Evolutionary conservation across 2,797 vertebrate genomes (phyloP).

Genomic region (Spinibarbus caldwelli): DNA sequence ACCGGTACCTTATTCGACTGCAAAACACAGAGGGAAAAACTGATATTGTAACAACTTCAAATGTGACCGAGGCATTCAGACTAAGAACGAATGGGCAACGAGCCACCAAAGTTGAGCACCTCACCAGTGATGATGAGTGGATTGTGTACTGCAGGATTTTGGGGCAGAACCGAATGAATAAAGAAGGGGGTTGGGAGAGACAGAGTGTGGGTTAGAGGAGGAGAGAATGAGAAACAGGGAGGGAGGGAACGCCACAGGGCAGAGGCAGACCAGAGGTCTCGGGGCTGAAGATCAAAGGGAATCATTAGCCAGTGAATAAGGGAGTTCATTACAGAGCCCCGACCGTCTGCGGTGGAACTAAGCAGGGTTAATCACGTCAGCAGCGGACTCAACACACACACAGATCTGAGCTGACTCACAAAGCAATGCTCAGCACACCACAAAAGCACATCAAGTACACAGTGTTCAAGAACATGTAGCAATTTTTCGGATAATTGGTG

Average conservation of each 20-base stretch:
- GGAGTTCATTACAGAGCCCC: constrained; percentile 84
- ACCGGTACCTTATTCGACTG: constrained; percentile 99
- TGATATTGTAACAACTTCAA: constrained; percentile 19
- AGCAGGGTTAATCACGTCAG: constrained; percentile 79
- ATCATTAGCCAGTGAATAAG: constrained; percentile 86
- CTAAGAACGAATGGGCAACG: not conserved
- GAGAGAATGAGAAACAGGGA: constrained; percentile 44
- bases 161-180: constrained; percentile 62
- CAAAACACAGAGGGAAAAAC: constrained; percentile 57
- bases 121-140: constrained; percentile 20
- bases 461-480: constrained; percentile 20
- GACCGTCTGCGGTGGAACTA: constrained; percentile 77
- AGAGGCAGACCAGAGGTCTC: constrained; percentile 82
- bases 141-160: constrained; percentile 51
- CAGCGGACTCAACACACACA: constrained; percentile 67
- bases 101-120: constrained; percentile 25
- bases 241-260: constrained; percentile 69
- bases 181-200: constrained; percentile 56
- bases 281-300: constrained; percentile 83
- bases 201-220: constrained; percentile 27
- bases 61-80: not conserved
- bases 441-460: constrained; percentile 38
- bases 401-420: constrained; percentile 57
- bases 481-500: not conserved
- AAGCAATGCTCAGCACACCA: constrained; percentile 25